Evolutionary conservation across 2,888 invertebrate species (phyloP).

Genomic region (Micropterix aruncella): DNA sequence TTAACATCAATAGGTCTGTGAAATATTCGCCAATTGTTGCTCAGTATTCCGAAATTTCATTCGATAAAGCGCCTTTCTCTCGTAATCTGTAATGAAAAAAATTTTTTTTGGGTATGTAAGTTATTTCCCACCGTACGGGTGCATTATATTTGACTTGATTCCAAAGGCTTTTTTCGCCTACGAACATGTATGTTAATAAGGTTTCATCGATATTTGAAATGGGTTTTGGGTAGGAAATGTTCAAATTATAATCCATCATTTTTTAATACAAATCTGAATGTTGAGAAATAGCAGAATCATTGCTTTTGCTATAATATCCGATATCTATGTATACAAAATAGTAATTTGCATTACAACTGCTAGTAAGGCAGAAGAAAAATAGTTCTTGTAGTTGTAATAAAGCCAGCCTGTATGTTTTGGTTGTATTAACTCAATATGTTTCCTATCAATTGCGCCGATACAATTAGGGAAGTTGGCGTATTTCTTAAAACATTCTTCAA

Average conservation of each 20-base stretch:
- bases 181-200: constrained; percentile 7
- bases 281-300: constrained; percentile 9
- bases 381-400: constrained; percentile 10
- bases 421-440: constrained; percentile 10
- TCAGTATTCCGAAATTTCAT: too few species aligned
- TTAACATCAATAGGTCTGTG: constrained; percentile 4
- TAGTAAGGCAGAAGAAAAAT: constrained; percentile 9
- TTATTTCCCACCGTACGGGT: constrained; percentile 3
- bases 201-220: constrained; percentile 6
- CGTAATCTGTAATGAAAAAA: constrained; percentile 5
- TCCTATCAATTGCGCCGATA: too few species aligned
- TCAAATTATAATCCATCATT: constrained; percentile 2
- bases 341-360: constrained; percentile 7
- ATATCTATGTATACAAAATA: too few species aligned
- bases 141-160: too few species aligned
- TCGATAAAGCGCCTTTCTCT: too few species aligned
- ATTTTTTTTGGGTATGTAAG: constrained; percentile 3
- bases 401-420: constrained; percentile 8
- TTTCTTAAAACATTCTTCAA: constrained; percentile 7
- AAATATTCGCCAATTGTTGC: constrained; percentile 3
- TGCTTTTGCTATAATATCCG: constrained; percentile 6
- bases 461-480: constrained; percentile 9
- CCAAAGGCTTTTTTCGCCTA: constrained; percentile 7
- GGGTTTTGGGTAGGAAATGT: constrained; percentile 6
- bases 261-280: constrained; percentile 5